Percentiles rank a stretch among this genome's conserved stretches.
phyloP scores from a whole-genome alignment of 1,140 invertebrate species.

The Heliconius nattereri region DNA sequence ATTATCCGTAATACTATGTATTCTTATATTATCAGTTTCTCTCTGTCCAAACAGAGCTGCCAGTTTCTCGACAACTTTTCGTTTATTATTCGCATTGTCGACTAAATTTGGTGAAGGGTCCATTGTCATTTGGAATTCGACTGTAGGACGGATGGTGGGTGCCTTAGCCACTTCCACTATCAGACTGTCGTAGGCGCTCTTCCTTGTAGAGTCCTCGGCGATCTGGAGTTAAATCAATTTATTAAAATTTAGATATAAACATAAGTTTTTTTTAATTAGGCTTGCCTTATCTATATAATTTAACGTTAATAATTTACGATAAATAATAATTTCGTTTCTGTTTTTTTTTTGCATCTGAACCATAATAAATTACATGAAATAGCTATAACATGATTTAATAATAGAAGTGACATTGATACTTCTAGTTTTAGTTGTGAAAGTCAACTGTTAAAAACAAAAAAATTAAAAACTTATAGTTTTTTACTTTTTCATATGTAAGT shows the following conservation, averaged over 20 bases:
- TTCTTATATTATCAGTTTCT: slow-evolving; percentile 86
- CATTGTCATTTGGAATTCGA: slow-evolving; percentile 89
- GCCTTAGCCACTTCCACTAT: slow-evolving; percentile 87
- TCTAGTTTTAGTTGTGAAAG: too few relatives aligned
- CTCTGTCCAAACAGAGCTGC: slow-evolving; percentile 88
- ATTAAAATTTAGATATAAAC: neutral
- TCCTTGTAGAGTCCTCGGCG: slow-evolving; percentile 85
- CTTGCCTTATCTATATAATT: too few relatives aligned
- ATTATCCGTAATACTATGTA: slow-evolving; percentile 83
- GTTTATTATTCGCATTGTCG: slow-evolving; percentile 85
- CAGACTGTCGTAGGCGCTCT: slow-evolving; percentile 88
- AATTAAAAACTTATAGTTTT: too few relatives aligned
- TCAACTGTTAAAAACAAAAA: too few relatives aligned
- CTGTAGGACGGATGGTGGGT: slow-evolving; percentile 80
- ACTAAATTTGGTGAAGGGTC: slow-evolving; percentile 88
- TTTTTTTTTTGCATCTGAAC: too few relatives aligned
- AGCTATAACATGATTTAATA: too few relatives aligned
- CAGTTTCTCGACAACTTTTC: slow-evolving; percentile 90
- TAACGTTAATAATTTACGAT: too few relatives aligned
- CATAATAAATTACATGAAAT: too few relatives aligned
- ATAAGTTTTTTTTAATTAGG: too few relatives aligned
- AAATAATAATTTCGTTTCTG: too few relatives aligned
- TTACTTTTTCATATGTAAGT: too few relatives aligned
- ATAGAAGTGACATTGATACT: too few relatives aligned
- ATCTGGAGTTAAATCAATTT: slow-evolving; percentile 54